Percentiles rank a stretch among this genome's conserved stretches.
Conservation (phyloP, 2,113 vertebrate genomes). For the Nymphicus hollandicus region DNA sequence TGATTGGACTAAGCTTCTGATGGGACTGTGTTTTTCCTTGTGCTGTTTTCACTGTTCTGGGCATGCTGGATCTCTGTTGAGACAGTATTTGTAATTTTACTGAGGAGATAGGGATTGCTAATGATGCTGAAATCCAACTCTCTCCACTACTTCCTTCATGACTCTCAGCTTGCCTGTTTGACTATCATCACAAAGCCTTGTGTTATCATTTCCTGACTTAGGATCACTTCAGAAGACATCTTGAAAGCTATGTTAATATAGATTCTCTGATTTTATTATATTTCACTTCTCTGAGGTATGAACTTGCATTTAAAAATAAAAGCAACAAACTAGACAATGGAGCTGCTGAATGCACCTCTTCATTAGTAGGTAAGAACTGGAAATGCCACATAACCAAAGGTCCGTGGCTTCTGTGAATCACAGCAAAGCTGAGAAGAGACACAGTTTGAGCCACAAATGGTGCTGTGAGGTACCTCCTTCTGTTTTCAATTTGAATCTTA, state of each 20-base stretch:
- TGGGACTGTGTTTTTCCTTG: neutral
- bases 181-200: neutral
- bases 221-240: neutral
- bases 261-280: neutral
- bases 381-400: neutral
- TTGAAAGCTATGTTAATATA: neutral
- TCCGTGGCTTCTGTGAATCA: neutral
- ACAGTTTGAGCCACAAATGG: neutral
- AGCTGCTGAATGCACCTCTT: neutral
- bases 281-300: neutral
- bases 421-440: neutral
- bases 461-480: neutral
- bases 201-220: neutral
- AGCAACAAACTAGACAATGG: neutral
- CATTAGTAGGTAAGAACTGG: neutral
- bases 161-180: neutral
- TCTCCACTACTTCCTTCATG: neutral
- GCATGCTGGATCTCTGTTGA: neutral
- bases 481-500: neutral
- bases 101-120: neutral
- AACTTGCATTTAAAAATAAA: neutral
- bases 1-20: neutral
- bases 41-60: neutral
- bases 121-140: neutral
- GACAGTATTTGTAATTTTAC: neutral